A percentile compares a stretch with the other conserved stretches of the same genome.
phyloP scores from a whole-genome alignment of 2,888 invertebrate genomes.

The Drosophila pullipes region DNA sequence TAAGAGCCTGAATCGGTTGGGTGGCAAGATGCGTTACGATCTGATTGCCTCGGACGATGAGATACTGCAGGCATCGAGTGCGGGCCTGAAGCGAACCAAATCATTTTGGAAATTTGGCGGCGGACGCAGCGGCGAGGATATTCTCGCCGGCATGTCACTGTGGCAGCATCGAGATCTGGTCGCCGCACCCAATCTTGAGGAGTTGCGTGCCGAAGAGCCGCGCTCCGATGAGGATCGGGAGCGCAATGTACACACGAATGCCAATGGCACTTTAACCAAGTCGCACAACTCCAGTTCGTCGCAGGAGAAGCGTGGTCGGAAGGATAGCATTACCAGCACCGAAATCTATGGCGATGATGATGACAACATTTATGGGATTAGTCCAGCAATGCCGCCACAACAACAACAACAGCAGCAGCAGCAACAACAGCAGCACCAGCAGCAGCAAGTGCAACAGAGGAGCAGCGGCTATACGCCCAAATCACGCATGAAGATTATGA shows the following conservation, averaged over 20 bases:
- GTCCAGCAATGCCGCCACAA: constrained; percentile 58
- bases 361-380: constrained; percentile 83
- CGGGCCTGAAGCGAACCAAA: constrained; percentile 92
- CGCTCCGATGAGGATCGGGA: constrained; percentile 61
- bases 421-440: constrained; percentile 45
- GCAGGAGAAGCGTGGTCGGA: constrained; percentile 77
- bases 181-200: constrained; percentile 84
- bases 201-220: constrained; percentile 61
- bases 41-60: constrained; percentile 84
- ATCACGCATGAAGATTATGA: constrained; percentile 85
- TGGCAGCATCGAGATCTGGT: constrained; percentile 95
- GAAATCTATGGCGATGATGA: constrained; percentile 82
- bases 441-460: constrained; percentile 37
- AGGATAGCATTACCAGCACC: constrained; percentile 83
- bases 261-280: constrained; percentile 76
- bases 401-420: constrained; percentile 45
- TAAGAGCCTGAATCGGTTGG: constrained; percentile 75
- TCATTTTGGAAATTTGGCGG: constrained; percentile 93
- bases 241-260: constrained; percentile 31
- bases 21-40: constrained; percentile 81
- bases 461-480: constrained; percentile 81
- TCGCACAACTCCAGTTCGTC: constrained; percentile 79
- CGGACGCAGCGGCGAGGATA: constrained; percentile 89
- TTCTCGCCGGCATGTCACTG: constrained; percentile 93
- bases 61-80: constrained; percentile 85